Base-by-base conservation (phyloP, 1,140 invertebrate species). In the Drosophila watanabei region DNA sequence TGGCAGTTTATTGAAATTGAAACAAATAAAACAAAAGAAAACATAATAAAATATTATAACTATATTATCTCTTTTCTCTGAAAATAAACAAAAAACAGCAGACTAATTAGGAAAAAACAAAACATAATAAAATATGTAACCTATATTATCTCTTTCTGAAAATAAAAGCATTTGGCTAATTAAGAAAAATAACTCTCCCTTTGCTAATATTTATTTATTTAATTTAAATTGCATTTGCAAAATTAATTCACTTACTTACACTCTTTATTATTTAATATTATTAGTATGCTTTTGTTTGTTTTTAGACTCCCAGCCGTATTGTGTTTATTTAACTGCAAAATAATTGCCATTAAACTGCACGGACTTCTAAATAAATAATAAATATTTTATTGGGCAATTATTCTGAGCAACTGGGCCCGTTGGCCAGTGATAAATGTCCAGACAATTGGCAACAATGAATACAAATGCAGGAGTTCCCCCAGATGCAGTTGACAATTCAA, bases 391-490 rank as follows among this genome's bases (percentile, higher is more conserved):
- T 45, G 46, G 37, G 9, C 48, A 69, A 75, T 63, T 57, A 81
- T 75, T 80, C 52, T 7, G 14, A n/a, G 58, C n/a, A 30, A 54
- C 45, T 66, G 65, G 45, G 13, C 28, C 37, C 35, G 60, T 69
- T 62, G 41, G 39, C 61, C 43, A 37, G 59, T 63, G 71, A 81
- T 64, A 69, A 81, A 64, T 70, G 63, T 61, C n/a, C 20, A 11
- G 39, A 24, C 28, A n/a, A 65, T 35, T 13, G 30, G 5, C 8
- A 37, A 18, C 18, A 54, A 43, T 37, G n/a, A 18, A 63, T 46
- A 63, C 13, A 68, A 30, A 46, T 35, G 16, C 58, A n/a, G 5
- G 9, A 16, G 39, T 5, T 0, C 4, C 10, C 33, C 52, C 41
- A 37, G n/a, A n/a, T 63, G 33, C 48, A 63, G 13, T 54, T 54